Conservation (phyloP, 1,140 invertebrate species). For the Lasaia peninsularis region DNA sequence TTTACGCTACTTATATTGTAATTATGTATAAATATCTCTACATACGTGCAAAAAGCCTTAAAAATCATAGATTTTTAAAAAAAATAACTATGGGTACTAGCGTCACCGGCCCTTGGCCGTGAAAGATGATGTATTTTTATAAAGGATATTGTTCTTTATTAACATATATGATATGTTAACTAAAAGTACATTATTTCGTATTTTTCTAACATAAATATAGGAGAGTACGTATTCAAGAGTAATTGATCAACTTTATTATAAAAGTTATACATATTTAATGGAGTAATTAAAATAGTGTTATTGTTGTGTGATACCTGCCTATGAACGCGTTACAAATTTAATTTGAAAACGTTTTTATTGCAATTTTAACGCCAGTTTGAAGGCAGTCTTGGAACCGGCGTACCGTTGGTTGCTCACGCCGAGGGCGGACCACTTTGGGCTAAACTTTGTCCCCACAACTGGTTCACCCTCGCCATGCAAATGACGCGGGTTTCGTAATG, state of each 20-base stretch:
- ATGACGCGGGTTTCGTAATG: slow-evolving; percentile 1
- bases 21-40: slow-evolving; percentile 71
- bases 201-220: slow-evolving; percentile 73
- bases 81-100: slow-evolving; percentile 65
- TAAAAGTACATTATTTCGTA: slow-evolving; percentile 74
- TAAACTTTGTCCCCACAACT: not conserved
- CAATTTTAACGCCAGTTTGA: slow-evolving; percentile 35
- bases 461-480: not conserved
- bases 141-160: slow-evolving; percentile 75
- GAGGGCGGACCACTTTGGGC: not conserved
- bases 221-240: slow-evolving; percentile 59
- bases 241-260: slow-evolving; percentile 62
- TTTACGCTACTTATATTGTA: slow-evolving; percentile 68
- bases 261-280: slow-evolving; percentile 53
- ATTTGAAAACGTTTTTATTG: slow-evolving; percentile 64
- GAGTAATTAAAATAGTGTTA: slow-evolving; percentile 43
- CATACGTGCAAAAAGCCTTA: slow-evolving; percentile 71
- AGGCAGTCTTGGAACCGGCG: slow-evolving; percentile 5
- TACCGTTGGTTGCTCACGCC: not conserved
- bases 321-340: slow-evolving; percentile 60
- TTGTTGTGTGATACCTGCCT: slow-evolving; percentile 45
- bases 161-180: slow-evolving; percentile 77
- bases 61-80: slow-evolving; percentile 76
- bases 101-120: slow-evolving; percentile 55
- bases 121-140: slow-evolving; percentile 73